Evolutionary conservation across 1,140 invertebrate species (phyloP), one percentile per base, ranked within the genome.

Genomic region (Eulimnadia texana): DNA sequence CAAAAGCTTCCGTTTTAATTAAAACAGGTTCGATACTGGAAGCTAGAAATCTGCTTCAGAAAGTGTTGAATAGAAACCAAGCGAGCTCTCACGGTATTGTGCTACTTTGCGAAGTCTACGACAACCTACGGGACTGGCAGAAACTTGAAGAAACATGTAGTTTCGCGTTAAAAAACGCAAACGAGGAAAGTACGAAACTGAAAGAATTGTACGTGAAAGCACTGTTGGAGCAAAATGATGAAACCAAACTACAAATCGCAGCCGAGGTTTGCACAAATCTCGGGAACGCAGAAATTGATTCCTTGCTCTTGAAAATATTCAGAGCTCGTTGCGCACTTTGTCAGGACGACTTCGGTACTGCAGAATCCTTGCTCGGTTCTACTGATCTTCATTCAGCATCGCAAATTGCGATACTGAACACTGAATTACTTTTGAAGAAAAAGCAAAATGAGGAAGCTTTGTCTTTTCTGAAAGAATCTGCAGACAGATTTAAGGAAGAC

Each of bases 91-190:
- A 6, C 16, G 6, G 33, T 42, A 9, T 42, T 6, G 33, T 9
- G 27, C 9, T 57, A 19, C 55, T 57, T n/a, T 57, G 55, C 33
- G 55, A 57, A 9, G 55, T 20, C 3, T 57, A 57, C 55, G 20
- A 33, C 27, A 13, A 33, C 11, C 33, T 57, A n/a, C 55, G 33
- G 16, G 24, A 57, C 2, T 57, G 55, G 55, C 3, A 1, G 11
- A 57, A 57, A 33, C 11, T 57, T 20, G 55, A 33, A 33, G 33
- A 33, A 10, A 20, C 29, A 28, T 29, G 55, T 19, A 27, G 25
- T 27, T 23, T 19, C 11, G 55, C 24, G 9, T 42, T 57, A 2
- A 27, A 57, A 2, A 28, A 10, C 13, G 1, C 28, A 10, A 3
- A 13, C 25, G 52, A 54, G 20, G 52, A 54, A 16, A 28, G 25